Evolutionary conservation across 2,797 vertebrate species (phyloP).

Genomic region (Setipinna tenuifilis): DNA sequence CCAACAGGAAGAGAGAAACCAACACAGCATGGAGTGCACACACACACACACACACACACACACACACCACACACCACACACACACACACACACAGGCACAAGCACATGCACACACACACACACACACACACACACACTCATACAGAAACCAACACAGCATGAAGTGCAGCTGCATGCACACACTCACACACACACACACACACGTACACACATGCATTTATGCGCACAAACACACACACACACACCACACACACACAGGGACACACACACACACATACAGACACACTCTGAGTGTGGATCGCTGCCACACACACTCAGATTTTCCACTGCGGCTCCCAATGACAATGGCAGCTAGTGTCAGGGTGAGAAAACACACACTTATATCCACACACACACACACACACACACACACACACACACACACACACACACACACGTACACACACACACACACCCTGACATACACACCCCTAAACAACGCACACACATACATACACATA

Average conservation of each 20-base stretch:
- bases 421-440: conserved; percentile 5
- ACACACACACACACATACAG: neutral
- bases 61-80: too few species aligned
- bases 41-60: too few species aligned
- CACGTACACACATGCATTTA: neutral
- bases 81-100: neutral
- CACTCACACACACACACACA: neutral
- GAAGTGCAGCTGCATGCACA: neutral
- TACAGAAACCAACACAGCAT: neutral
- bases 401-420: too few species aligned
- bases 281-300: neutral
- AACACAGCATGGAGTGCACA: conserved; percentile 35
- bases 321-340: neutral
- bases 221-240: neutral
- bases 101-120: neutral
- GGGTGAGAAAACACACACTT: too few species aligned
- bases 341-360: neutral
- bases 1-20: conserved; percentile 26
- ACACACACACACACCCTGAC: neutral
- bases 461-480: too few species aligned
- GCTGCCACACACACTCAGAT: too few species aligned
- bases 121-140: neutral
- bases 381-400: too few species aligned
- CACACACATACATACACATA: too few species aligned
- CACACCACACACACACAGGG: neutral